These are phyloP conservation scores for Serinus canaria DNA, from an alignment of 2,113 vertebrate genomes.

Conservation along the genomic window DNA sequence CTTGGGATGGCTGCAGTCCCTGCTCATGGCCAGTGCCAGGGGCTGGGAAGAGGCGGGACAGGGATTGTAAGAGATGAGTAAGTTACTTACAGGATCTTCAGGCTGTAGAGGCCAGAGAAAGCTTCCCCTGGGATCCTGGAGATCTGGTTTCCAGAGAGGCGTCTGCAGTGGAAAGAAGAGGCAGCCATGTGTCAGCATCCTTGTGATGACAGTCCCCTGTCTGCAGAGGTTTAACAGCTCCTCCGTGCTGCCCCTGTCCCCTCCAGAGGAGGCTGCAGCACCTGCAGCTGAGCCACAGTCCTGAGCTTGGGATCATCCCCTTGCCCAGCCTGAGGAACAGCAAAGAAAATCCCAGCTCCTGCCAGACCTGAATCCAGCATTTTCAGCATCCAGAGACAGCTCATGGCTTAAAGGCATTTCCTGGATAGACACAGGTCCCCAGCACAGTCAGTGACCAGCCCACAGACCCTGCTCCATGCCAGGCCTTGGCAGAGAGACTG, in stretches of 20 bases:
- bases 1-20: not conserved
- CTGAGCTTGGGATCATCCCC: not conserved
- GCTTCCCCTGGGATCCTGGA: conserved; percentile 84
- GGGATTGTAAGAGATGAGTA: not conserved
- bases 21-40: fast-evolving
- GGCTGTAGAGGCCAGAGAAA: conserved; percentile 88
- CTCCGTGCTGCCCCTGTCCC: not conserved
- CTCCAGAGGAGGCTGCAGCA: not conserved
- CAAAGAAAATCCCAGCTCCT: not conserved
- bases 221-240: not conserved
- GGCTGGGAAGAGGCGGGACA: not conserved
- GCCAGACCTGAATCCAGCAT: not conserved
- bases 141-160: conserved; percentile 94
- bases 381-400: not conserved
- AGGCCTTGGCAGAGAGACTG: not conserved
- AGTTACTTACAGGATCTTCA: conserved; percentile 92
- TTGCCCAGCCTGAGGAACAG: not conserved
- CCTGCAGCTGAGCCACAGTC: not conserved
- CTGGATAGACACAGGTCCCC: not conserved
- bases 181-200: not conserved
- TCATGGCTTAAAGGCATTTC: not conserved
- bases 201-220: not conserved
- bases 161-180: conserved; percentile 72
- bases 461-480: not conserved
- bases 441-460: not conserved